Conservation (phyloP, 1,140 invertebrate species). For the Sweltsa coloradensis region DNA sequence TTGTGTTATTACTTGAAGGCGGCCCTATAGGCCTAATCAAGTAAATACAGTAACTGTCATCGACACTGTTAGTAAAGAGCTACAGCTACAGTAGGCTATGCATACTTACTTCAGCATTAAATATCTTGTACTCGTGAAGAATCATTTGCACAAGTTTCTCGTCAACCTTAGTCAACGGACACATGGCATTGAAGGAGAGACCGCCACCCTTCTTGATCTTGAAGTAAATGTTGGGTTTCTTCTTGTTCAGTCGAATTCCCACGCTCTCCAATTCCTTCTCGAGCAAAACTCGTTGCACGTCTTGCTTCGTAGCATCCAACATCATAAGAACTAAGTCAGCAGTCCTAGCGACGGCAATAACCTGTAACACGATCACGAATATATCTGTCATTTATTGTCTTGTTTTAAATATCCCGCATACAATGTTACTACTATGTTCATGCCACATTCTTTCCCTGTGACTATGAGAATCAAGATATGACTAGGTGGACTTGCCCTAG, state of each 20-base stretch:
- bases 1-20: no score
- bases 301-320: constrained; percentile 95
- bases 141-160: constrained; percentile 98
- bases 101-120: constrained; percentile 85
- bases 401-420: no score
- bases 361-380: no score
- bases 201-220: constrained; percentile 98
- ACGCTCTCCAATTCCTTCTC: constrained; percentile 93
- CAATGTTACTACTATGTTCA: no score
- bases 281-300: constrained; percentile 79
- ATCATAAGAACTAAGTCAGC: constrained; percentile 97
- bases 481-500: no score
- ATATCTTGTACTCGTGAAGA: constrained; percentile 98
- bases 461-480: no score
- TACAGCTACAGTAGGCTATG: neutral
- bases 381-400: no score
- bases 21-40: no score
- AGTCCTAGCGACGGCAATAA: constrained; percentile 93
- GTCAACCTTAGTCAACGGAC: constrained; percentile 83
- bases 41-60: neutral
- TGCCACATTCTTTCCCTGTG: no score
- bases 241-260: constrained; percentile 88
- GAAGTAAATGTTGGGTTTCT: constrained; percentile 95
- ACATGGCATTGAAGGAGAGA: constrained; percentile 96
- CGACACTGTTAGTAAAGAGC: neutral